Percentiles rank a stretch among this genome's conserved stretches.
phyloP scores from a whole-genome alignment of 2,113 vertebrate genomes.

The Phylloscopus whistleri region DNA sequence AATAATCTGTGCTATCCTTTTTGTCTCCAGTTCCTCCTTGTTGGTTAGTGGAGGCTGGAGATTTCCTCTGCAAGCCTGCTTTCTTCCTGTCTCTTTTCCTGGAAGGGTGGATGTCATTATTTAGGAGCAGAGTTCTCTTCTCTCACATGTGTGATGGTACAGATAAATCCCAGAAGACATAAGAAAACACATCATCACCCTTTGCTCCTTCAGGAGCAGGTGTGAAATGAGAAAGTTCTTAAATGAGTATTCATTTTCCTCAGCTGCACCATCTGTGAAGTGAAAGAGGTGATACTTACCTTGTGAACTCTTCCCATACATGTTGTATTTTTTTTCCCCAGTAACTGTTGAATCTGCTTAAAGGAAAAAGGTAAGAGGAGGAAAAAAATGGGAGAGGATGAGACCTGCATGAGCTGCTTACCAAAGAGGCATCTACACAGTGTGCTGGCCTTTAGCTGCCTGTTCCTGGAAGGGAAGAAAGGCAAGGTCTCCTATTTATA shows the following conservation, averaged over 20 bases:
- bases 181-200: neutral
- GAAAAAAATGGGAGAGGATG: neutral
- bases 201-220: neutral
- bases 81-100: neutral
- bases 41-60: neutral
- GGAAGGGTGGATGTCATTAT: neutral
- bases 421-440: neutral
- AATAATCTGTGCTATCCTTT: neutral
- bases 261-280: neutral
- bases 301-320: neutral
- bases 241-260: neutral
- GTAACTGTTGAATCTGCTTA: neutral
- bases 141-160: neutral
- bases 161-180: neutral
- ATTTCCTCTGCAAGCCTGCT: neutral
- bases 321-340: neutral
- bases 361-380: neutral
- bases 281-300: neutral
- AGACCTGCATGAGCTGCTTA: neutral
- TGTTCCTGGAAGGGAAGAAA: neutral
- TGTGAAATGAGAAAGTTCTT: neutral
- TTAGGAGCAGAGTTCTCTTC: neutral
- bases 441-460: neutral
- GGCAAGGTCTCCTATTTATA: conserved; percentile 54
- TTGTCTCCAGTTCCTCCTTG: neutral